phyloP scores from a whole-genome alignment of 1,140 invertebrate species.

The Eueides isabella region DNA sequence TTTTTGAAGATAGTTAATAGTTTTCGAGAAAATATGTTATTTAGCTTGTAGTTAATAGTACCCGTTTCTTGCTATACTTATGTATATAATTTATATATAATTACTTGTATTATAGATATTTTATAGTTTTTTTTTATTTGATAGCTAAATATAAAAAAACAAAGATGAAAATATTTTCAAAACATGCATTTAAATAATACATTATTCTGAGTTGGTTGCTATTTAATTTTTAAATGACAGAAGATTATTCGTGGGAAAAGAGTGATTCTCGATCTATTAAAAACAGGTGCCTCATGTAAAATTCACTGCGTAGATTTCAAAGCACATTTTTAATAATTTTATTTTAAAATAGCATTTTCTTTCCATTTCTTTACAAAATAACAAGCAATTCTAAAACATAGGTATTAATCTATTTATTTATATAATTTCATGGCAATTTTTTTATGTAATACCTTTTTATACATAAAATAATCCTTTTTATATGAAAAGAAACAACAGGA shows the following conservation, averaged over 20 bases:
- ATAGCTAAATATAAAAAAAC: too few relatives aligned
- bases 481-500: too few relatives aligned
- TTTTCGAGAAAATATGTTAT: not conserved
- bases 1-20: not conserved
- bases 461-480: too few relatives aligned
- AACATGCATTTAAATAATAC: too few relatives aligned
- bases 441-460: too few relatives aligned
- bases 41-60: not conserved
- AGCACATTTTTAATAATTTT: not conserved
- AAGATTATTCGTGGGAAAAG: constrained; percentile 7
- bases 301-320: constrained; percentile 2
- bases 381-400: not conserved
- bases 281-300: constrained; percentile 8
- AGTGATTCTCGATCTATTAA: constrained; percentile 5
- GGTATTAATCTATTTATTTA: not conserved
- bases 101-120: too few relatives aligned
- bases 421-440: not conserved
- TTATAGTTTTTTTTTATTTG: too few relatives aligned
- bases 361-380: not conserved
- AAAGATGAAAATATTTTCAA: too few relatives aligned
- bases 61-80: too few relatives aligned
- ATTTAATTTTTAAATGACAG: not conserved
- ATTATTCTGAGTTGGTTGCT: not conserved
- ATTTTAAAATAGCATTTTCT: not conserved
- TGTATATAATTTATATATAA: too few relatives aligned